phyloP scores from a whole-genome alignment of 2,888 invertebrate species.

The Epicampocera succincta region DNA sequence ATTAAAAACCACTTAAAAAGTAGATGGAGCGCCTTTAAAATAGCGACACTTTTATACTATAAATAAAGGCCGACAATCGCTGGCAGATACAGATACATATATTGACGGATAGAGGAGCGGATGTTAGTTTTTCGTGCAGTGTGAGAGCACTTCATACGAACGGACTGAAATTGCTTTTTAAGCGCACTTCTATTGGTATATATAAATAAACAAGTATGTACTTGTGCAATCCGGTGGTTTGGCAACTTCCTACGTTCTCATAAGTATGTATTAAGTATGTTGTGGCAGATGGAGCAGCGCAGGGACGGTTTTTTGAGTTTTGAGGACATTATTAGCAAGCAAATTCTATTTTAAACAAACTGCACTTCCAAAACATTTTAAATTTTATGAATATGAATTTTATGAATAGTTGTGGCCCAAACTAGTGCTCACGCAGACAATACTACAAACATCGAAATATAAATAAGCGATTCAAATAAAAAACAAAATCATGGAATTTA shows the following conservation, averaged over 20 bases:
- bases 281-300: no score
- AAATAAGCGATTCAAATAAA: no score
- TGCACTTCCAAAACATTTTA: no score
- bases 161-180: slow-evolving; percentile 37
- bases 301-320: neutral
- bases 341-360: no score
- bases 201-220: neutral
- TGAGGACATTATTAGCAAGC: no score
- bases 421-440: no score
- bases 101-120: neutral
- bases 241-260: slow-evolving; percentile 3
- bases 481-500: no score
- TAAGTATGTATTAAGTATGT: neutral
- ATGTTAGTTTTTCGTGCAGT: slow-evolving; percentile 3
- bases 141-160: slow-evolving; percentile 12
- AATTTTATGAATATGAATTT: no score
- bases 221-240: neutral
- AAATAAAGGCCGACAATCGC: slow-evolving; percentile 54
- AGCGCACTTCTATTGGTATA: slow-evolving; percentile 19
- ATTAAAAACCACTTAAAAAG: slow-evolving; percentile 79
- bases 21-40: slow-evolving; percentile 53
- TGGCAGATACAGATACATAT: neutral
- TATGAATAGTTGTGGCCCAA: no score
- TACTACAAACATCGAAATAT: no score
- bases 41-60: slow-evolving; percentile 48